Evolutionary conservation across 2,888 invertebrate genomes (phyloP).

Genomic region (Ephialtes manifestator): DNA sequence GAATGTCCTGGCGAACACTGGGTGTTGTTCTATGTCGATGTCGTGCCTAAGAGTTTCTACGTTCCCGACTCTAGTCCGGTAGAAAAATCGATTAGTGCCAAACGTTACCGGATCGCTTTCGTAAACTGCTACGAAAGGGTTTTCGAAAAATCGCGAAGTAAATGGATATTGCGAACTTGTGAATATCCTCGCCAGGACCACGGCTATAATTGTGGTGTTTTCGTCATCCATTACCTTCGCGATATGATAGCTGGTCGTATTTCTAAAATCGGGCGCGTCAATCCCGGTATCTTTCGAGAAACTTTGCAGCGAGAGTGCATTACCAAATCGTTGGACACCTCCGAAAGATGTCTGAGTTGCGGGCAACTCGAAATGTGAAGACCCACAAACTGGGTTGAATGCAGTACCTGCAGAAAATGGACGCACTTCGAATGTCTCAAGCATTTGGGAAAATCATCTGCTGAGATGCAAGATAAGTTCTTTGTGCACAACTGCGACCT

Average conservation of each 20-base stretch:
- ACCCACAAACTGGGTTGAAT: conserved; percentile 30
- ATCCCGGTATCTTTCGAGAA: conserved; percentile 34
- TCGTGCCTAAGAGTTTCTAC: background rate
- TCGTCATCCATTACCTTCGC: conserved; percentile 44
- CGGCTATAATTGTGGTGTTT: conserved; percentile 57
- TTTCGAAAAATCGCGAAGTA: conserved; percentile 26
- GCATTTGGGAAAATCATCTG: too few species aligned
- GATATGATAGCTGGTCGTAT: conserved; percentile 16
- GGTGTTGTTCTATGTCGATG: background rate
- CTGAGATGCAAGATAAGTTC: too few species aligned
- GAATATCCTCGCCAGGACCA: conserved; percentile 41
- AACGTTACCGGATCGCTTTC: background rate
- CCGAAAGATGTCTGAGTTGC: conserved; percentile 35
- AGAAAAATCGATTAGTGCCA: background rate
- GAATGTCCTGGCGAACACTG: background rate
- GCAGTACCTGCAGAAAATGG: conserved; percentile 28
- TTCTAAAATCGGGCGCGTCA: conserved; percentile 1
- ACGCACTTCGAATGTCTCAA: conserved; percentile 2
- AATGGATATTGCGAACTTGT: background rate
- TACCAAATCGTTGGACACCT: conserved; percentile 28
- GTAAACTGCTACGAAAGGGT: conserved; percentile 10
- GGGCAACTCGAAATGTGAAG: conserved; percentile 44
- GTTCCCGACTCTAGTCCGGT: conserved; percentile 2
- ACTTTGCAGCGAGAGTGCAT: conserved; percentile 28
- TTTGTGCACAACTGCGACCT: too few species aligned